Evolutionary conservation across 2,113 vertebrate species (phyloP).

Genomic region (Eupsittula cactorum): DNA sequence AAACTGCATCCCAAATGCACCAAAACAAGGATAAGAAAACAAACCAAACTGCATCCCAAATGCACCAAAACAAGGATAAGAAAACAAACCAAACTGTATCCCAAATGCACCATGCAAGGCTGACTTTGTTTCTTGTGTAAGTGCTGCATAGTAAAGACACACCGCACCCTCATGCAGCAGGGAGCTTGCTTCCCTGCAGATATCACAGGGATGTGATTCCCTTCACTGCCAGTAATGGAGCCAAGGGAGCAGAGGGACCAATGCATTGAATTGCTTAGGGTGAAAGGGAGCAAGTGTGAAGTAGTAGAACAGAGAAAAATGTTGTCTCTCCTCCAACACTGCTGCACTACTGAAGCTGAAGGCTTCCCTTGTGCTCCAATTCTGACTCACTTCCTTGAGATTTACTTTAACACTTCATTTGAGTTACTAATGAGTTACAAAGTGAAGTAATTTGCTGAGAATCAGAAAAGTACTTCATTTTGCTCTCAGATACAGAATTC

Average conservation of each 20-base stretch:
- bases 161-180: neutral
- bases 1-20: neutral
- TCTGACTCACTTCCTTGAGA: neutral
- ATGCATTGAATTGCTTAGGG: neutral
- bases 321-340: neutral
- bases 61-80: neutral
- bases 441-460: neutral
- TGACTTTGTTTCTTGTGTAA: neutral
- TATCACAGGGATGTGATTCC: neutral
- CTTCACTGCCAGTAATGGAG: neutral
- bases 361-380: neutral
- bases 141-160: rapidly evolving
- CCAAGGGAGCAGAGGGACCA: neutral
- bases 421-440: neutral
- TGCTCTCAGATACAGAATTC: neutral
- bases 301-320: neutral
- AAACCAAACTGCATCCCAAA: neutral
- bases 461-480: neutral
- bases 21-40: neutral
- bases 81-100: neutral
- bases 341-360: neutral
- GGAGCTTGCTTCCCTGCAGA: neutral
- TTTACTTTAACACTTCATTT: neutral
- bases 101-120: neutral
- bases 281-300: neutral